These are phyloP conservation scores for Drosophila tsacasi DNA, from an alignment of 1,140 invertebrate species.

Conservation along the genomic window DNA sequence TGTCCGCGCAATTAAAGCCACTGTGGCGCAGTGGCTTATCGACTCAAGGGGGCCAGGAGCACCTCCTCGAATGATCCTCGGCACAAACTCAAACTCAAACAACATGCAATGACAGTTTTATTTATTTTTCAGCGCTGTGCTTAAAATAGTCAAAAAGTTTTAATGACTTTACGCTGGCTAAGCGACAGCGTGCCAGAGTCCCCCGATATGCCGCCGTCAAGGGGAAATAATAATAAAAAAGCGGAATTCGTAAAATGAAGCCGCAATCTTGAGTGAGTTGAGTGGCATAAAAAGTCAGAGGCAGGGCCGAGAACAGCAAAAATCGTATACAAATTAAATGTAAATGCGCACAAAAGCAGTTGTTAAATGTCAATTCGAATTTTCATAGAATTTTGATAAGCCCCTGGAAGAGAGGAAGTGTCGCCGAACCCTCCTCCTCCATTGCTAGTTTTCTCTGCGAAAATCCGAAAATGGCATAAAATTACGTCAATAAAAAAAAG, in stretches of 20 bases:
- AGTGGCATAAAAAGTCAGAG: constrained; percentile 38
- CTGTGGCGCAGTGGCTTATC: constrained; percentile 76
- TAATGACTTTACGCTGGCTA: constrained; percentile 75
- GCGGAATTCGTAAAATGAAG: constrained; percentile 51
- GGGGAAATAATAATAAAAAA: constrained; percentile 26
- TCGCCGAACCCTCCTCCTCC: not conserved
- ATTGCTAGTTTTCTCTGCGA: constrained; percentile 50
- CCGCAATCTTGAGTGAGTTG: constrained; percentile 67
- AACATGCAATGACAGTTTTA: constrained; percentile 79
- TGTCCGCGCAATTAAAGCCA: constrained; percentile 76
- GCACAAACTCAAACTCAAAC: constrained; percentile 77
- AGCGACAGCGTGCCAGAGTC: constrained; percentile 41
- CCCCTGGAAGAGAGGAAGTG: not conserved
- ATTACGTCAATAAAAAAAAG: constrained; percentile 79
- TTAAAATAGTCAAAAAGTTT: constrained; percentile 82
- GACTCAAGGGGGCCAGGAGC: constrained; percentile 24
- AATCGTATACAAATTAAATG: constrained; percentile 80
- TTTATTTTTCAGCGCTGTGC: constrained; percentile 64
- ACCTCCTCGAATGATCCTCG: constrained; percentile 21
- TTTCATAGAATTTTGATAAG: constrained; percentile 80
- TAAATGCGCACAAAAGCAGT: constrained; percentile 67
- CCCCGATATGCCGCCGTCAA: constrained; percentile 8
- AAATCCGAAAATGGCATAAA: constrained; percentile 64
- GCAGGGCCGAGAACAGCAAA: constrained; percentile 27
- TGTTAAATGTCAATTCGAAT: constrained; percentile 82